phyloP scores from a whole-genome alignment of 2,888 invertebrate species.

The Ectemnius continuus region DNA sequence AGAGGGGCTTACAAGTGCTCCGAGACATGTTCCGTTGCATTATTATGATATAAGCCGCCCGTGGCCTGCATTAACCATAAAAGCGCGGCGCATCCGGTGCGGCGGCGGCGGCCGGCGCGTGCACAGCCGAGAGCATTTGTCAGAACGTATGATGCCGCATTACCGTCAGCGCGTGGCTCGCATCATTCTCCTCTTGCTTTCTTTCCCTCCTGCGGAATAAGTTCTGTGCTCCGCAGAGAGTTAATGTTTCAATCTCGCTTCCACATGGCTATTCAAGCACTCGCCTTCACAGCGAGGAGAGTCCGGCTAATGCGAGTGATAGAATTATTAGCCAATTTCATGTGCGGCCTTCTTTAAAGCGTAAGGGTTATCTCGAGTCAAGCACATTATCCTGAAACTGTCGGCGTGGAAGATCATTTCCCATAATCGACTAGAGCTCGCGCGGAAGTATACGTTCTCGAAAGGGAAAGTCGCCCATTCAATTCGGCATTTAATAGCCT shows the following conservation, averaged over 20 bases:
- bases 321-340: too few species aligned
- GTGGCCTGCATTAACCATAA: conserved; percentile 56
- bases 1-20: conserved; percentile 38
- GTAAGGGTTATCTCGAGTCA: too few species aligned
- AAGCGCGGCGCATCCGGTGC: conserved; percentile 47
- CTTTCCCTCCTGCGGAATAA: conserved; percentile 3
- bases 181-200: conserved; percentile 35
- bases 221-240: background rate
- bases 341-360: too few species aligned
- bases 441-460: too few species aligned
- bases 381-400: too few species aligned
- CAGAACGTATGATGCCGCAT: conserved; percentile 56
- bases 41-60: conserved; percentile 68
- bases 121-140: conserved; percentile 53
- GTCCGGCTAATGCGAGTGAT: too few species aligned
- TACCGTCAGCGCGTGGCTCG: conserved; percentile 56
- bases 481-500: too few species aligned
- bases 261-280: background rate
- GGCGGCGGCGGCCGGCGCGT: conserved; percentile 19
- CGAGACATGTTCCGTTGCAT: conserved; percentile 53
- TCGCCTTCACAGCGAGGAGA: too few species aligned
- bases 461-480: too few species aligned
- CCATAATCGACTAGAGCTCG: too few species aligned
- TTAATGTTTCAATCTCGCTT: conserved; percentile 21
- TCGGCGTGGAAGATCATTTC: too few species aligned